Evolutionary conservation across 2,888 invertebrate genomes (phyloP), one percentile per base, ranked within the genome.

Genomic region (Fragum sueziense): DNA sequence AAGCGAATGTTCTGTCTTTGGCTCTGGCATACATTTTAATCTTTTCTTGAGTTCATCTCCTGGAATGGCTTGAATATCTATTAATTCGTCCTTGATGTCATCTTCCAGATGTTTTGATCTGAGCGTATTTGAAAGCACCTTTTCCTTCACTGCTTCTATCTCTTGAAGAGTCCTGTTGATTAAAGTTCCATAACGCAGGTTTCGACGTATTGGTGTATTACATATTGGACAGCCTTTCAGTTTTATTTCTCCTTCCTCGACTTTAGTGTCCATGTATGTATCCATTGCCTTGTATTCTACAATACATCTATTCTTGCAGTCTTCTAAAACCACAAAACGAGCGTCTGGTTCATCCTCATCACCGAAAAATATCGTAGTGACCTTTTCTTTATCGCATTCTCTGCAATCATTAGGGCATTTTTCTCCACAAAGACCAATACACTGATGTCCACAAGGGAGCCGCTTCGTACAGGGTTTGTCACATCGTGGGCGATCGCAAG

Each of bases 351-450:
- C 95, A 92, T 94, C 94, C 89, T 95, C 94, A 59, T 80, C 86
- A 1, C 94, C 94, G 84, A 94, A 93, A 47, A 94, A 91, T 22
- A 94, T 84, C 52, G 90, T 89, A 22, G 80, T 86, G 1, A 85
- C 81, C 61, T 82, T 88, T 9, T 91, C 88, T 29, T 88, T 74
- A 71, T 95, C 88, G 92, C 96, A 96, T n/a, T 91, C 67, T 37
- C 94, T 92, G 93, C 96, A 96, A 72, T 95, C 88, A 52, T 92
- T 92, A 29, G 96, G 96, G 91, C 96, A 96, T 17, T 94, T 95
- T 91, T 96, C 96, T 20, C 96, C 96, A 93, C 96, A 96, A 62
- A 95, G 94, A 17, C 96, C 96, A 90, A 95, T 94, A 92, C 96
- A 90, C 9, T 47, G 57, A 71, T 90, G 90, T 14, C 76, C 80